A percentile compares a stretch with the other conserved stretches of the same genome.
phyloP scores from a whole-genome alignment of 2,113 vertebrate genomes.

The Shinisaurus crocodilurus region DNA sequence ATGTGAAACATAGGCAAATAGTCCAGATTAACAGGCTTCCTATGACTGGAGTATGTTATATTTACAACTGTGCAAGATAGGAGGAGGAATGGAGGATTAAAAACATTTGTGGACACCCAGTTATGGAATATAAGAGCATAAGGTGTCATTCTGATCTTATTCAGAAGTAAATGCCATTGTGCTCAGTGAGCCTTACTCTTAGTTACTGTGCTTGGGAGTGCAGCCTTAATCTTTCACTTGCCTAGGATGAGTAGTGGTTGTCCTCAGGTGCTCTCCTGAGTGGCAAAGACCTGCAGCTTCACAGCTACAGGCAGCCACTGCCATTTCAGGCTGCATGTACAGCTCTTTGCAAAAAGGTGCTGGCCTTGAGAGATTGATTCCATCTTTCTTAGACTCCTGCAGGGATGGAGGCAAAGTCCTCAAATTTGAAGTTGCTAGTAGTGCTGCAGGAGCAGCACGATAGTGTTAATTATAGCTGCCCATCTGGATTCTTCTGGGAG shows the following conservation, averaged over 20 bases:
- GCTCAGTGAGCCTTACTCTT: not conserved
- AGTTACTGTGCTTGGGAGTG: not conserved
- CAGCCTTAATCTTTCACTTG: not conserved
- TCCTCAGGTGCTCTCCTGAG: not conserved
- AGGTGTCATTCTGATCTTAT: not conserved
- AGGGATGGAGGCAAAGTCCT: not conserved
- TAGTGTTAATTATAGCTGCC: not conserved
- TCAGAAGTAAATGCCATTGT: not conserved
- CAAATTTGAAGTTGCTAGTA: not conserved
- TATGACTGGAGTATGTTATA: not conserved
- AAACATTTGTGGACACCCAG: not conserved
- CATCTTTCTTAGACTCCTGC: not conserved
- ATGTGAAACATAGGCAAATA: not conserved
- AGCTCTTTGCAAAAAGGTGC: not conserved
- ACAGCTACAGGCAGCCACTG: not conserved
- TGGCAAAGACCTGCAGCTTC: not conserved
- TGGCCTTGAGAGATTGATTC: not conserved
- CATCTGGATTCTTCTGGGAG: not conserved
- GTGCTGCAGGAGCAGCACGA: not conserved
- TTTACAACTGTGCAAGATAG: not conserved
- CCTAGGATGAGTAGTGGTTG: not conserved
- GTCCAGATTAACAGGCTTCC: too few relatives aligned
- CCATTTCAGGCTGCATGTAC: not conserved
- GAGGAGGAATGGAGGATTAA: not conserved
- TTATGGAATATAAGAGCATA: not conserved